Evolutionary conservation across 2,113 vertebrate genomes (phyloP).

Genomic region (Sinocyclocheilus anshuiensis): DNA sequence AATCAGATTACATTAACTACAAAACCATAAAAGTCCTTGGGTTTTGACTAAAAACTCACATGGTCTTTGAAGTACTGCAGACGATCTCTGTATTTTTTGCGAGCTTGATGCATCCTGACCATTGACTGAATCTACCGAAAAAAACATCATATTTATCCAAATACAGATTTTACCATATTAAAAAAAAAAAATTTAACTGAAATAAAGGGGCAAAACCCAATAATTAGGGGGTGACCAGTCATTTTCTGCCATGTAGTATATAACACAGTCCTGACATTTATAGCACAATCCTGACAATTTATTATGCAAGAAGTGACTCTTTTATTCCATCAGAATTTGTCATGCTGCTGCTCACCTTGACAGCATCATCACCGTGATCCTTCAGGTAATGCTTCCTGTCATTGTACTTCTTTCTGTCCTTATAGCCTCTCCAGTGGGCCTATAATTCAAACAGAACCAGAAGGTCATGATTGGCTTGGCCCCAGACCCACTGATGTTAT

Average conservation of each 20-base stretch:
- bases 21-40: background rate
- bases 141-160: background rate
- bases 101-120: constrained; percentile 93
- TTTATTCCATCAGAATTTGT: background rate
- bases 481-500: background rate
- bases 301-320: background rate
- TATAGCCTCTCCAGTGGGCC: constrained; percentile 93
- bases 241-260: no score
- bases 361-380: constrained; percentile 82
- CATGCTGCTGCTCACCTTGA: constrained; percentile 80
- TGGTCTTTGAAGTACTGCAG: constrained; percentile 93
- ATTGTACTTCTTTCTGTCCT: constrained; percentile 87
- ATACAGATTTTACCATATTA: background rate
- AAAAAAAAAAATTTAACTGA: no score
- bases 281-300: background rate
- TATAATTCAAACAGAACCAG: constrained; percentile 61
- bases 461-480: background rate
- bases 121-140: constrained; percentile 87
- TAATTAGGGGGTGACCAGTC: no score
- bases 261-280: no score
- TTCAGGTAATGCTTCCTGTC: constrained; percentile 82
- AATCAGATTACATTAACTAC: background rate
- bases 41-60: constrained; percentile 71
- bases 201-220: no score
- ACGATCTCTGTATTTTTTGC: constrained; percentile 89